These are phyloP conservation scores for Phyllopteryx taeniolatus DNA, from an alignment of 2,113 vertebrate genomes.

Conservation along the genomic window DNA sequence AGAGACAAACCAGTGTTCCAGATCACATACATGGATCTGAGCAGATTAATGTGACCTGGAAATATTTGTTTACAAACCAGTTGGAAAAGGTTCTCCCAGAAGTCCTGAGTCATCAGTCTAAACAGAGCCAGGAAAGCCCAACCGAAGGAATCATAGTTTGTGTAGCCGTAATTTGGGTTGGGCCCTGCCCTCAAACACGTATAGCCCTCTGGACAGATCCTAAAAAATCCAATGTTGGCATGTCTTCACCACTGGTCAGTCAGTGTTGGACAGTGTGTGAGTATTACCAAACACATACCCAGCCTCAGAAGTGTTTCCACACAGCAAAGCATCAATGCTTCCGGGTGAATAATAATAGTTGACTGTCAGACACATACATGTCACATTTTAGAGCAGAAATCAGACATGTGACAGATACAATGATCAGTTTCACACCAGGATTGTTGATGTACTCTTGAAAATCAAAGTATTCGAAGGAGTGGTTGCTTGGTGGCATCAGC, in stretches of 20 bases:
- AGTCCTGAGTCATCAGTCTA: slow-evolving; percentile 96
- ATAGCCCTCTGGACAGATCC: slow-evolving; percentile 85
- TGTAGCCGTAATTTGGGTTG: slow-evolving; percentile 95
- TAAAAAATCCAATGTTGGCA: slow-evolving; percentile 52
- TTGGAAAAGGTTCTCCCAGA: slow-evolving; percentile 94
- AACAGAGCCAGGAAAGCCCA: slow-evolving; percentile 93
- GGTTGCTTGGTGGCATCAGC: slow-evolving; percentile 61
- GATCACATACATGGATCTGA: background rate
- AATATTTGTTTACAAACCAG: slow-evolving; percentile 71
- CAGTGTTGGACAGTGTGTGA: background rate
- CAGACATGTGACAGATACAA: background rate
- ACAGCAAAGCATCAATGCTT: slow-evolving; percentile 80
- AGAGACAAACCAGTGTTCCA: background rate
- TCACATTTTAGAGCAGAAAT: background rate
- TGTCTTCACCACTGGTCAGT: background rate
- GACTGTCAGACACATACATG: slow-evolving; percentile 58
- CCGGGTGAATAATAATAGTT: slow-evolving; percentile 83
- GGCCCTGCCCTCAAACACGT: slow-evolving; percentile 82
- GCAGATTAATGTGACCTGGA: background rate
- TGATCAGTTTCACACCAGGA: slow-evolving; percentile 63
- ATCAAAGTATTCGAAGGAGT: slow-evolving; percentile 65
- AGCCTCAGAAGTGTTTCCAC: slow-evolving; percentile 90
- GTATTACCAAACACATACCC: slow-evolving; percentile 72
- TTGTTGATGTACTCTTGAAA: slow-evolving; percentile 74
- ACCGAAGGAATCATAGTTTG: slow-evolving; percentile 88